phyloP scores from a whole-genome alignment of 2,797 vertebrate species.

The Sorex maritimensis region DNA sequence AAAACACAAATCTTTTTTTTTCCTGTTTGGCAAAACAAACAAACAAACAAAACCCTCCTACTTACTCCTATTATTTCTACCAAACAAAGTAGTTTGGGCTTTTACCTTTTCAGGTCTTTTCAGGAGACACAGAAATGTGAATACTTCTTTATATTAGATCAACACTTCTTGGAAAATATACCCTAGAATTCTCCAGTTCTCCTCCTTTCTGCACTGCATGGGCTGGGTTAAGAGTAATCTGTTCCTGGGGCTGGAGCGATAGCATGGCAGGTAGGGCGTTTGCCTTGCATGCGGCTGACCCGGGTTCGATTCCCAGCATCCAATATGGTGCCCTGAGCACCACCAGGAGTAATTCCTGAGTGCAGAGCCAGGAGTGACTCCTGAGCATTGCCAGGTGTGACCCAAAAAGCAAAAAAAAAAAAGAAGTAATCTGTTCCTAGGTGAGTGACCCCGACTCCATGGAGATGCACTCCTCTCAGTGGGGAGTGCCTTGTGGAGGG shows the following conservation, averaged over 20 bases:
- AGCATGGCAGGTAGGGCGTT: too few relatives aligned
- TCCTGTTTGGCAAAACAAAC: background rate
- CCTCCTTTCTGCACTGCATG: background rate
- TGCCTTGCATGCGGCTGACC: too few relatives aligned
- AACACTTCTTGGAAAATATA: constrained; percentile 17
- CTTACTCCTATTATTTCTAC: constrained; percentile 59
- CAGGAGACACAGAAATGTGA: background rate
- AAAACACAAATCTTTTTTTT: constrained; percentile 27
- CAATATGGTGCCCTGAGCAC: too few relatives aligned
- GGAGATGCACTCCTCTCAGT: background rate
- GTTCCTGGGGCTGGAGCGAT: background rate
- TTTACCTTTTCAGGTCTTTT: constrained; percentile 40
- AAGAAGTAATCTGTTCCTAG: background rate
- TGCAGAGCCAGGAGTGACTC: too few relatives aligned
- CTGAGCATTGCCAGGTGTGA: too few relatives aligned
- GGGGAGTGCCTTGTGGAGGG: background rate
- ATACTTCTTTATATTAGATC: background rate
- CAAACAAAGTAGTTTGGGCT: constrained; percentile 1
- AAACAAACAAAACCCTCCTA: background rate
- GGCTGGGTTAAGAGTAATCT: background rate
- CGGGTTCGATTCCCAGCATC: too few relatives aligned
- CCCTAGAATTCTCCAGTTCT: background rate
- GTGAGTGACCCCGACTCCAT: background rate
- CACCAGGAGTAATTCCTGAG: too few relatives aligned
- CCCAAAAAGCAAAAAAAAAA: too few relatives aligned